phyloP scores from a whole-genome alignment of 2,113 vertebrate genomes.

The Grus americana region DNA sequence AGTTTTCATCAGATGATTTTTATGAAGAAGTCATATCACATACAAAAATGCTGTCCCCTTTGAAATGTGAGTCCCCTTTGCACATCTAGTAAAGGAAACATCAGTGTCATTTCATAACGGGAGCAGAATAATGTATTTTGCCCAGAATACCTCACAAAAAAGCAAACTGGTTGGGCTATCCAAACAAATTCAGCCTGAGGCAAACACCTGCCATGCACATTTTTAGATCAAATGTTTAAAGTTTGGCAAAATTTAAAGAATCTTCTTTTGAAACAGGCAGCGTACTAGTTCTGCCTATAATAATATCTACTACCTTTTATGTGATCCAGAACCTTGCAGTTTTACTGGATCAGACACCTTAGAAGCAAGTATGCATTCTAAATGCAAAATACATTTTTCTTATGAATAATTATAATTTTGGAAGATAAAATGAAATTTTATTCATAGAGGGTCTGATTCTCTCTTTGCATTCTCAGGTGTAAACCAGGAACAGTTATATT shows the following conservation, averaged over 20 bases:
- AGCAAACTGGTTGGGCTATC: neutral
- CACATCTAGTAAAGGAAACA: neutral
- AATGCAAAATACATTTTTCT: neutral
- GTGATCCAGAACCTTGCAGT: neutral
- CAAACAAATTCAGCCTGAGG: neutral
- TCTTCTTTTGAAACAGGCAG: neutral
- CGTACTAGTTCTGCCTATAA: neutral
- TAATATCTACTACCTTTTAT: neutral
- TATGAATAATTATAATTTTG: neutral
- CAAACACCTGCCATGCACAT: neutral
- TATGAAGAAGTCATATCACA: neutral
- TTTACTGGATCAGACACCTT: neutral
- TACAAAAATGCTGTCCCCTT: neutral
- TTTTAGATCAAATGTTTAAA: constrained; percentile 10
- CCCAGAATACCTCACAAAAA: neutral
- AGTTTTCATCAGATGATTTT: neutral
- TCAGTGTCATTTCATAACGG: neutral
- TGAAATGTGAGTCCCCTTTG: neutral
- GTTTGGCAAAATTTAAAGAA: neutral
- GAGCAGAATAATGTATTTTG: neutral
- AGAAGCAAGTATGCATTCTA: neutral
- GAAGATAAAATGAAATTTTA: neutral
- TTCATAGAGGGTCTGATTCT: neutral
- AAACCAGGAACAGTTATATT: neutral
- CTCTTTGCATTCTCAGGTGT: neutral